Base-by-base conservation (phyloP, 2,888 invertebrate genomes). In the Zele albiditarsus region DNA sequence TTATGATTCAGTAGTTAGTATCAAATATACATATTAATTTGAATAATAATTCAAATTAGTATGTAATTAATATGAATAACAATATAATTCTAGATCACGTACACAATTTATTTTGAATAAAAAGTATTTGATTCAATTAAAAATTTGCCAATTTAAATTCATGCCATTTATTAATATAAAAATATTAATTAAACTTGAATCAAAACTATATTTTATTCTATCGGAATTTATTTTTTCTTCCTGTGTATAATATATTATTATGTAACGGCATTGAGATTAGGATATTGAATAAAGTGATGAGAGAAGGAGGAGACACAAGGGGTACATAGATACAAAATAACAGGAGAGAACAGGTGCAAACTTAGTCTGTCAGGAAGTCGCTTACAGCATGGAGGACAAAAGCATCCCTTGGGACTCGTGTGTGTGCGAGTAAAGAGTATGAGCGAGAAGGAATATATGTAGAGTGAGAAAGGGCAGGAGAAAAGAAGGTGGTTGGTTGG, bases 331-430 rank as follows among this genome's bases (percentile, higher is more conserved):
- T 46, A 46, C 20, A 20, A 10, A 53, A 53, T 53, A 53, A 53
- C 20, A 20, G 53, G 71, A 38, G 67, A 33, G 49, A 71, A 62
- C 89, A 89, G 89, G 89, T 89, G 88, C 87, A 88, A 89, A 89
- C 86, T 87, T 87, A 86, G 86, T 82, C 87, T 89, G 89, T 88
- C 88, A 88, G 87, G 88, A 89, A 88, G 89, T 89, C 89, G 88
- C 88, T 89, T 89, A 89, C 87, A 85, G 86, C 85, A 66, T 83
- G 83, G 85, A 88, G 88, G 88, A 88, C 89, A 89, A 88, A 89
- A 88, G 88, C 86, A 82, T 89, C 89, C 88, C 88, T 74, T 78
- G 89, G 85, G 88, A 88, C 84, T 85, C 85, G 84, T 84, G 85
- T 82, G 85, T 82, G 82, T 84, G 82, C 62, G 67, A 79, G 78